These are phyloP conservation scores for Gambusia holbrooki DNA, from an alignment of 2,113 vertebrate genomes.

Conservation along the genomic window DNA sequence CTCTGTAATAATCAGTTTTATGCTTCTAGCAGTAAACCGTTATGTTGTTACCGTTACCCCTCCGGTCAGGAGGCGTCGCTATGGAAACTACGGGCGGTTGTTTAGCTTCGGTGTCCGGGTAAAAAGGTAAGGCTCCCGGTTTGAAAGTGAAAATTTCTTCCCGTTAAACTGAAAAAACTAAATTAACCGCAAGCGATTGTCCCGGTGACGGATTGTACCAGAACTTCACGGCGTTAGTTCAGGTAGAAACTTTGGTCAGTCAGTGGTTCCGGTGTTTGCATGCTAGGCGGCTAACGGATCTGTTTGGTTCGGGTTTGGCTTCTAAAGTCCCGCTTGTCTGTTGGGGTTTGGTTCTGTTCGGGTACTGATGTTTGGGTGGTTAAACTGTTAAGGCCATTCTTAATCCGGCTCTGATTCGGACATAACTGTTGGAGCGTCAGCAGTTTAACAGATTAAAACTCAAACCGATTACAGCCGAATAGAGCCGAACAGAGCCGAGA, in stretches of 20 bases:
- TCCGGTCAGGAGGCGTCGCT: neutral
- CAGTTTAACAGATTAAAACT: constrained; percentile 4
- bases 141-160: constrained; percentile 5
- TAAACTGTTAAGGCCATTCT: neutral
- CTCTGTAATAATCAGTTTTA: no score
- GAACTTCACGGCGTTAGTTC: no score
- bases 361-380: neutral
- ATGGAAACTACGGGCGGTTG: neutral
- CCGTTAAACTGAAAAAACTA: neutral
- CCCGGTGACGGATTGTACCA: neutral
- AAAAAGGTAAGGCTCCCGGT: neutral
- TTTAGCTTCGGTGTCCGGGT: constrained; percentile 5
- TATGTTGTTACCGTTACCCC: no score
- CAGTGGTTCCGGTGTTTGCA: neutral
- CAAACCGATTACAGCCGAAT: neutral
- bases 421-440: neutral
- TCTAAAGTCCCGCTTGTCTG: no score
- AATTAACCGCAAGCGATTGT: neutral
- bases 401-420: neutral
- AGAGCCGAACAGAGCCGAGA: neutral
- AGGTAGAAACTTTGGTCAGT: neutral
- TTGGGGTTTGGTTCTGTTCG: neutral
- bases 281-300: neutral
- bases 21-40: no score
- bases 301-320: neutral